Conservation (phyloP, 2,113 vertebrate species). For the Numenius arquata region DNA sequence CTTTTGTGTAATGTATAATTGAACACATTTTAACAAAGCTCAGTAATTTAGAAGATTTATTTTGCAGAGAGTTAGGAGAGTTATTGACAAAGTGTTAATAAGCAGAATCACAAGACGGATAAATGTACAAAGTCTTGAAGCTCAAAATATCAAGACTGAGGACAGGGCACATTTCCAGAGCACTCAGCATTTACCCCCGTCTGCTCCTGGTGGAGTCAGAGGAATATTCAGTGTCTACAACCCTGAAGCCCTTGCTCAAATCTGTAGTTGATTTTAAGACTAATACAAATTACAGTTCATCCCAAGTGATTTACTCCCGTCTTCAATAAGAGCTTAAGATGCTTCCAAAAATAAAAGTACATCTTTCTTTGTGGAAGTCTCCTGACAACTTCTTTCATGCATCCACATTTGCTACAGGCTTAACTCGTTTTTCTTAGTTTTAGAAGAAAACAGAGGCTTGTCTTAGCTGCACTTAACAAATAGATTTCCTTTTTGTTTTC, state of each 20-base stretch:
- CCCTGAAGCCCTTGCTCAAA: neutral
- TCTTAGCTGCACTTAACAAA: neutral
- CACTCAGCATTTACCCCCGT: neutral
- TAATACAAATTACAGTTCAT: neutral
- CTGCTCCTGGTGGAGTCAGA: neutral
- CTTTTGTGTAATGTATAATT: neutral
- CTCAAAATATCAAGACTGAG: neutral
- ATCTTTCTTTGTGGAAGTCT: neutral
- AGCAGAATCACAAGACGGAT: neutral
- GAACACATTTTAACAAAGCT: neutral
- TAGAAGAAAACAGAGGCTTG: neutral
- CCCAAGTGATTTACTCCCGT: neutral
- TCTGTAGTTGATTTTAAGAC: neutral
- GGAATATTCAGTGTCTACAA: rapidly evolving
- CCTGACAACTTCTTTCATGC: neutral
- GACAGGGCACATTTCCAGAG: neutral
- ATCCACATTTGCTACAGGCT: neutral
- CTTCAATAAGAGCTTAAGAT: neutral
- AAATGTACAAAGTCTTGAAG: neutral
- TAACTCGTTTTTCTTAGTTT: neutral
- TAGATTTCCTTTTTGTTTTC: neutral
- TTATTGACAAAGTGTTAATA: neutral
- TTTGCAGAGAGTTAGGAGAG: neutral
- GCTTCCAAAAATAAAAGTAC: neutral
- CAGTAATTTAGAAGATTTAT: neutral